Evolutionary conservation across 2,113 vertebrate species (phyloP), one percentile per base, ranked within the genome.

Genomic region (Apteryx mantelli): DNA sequence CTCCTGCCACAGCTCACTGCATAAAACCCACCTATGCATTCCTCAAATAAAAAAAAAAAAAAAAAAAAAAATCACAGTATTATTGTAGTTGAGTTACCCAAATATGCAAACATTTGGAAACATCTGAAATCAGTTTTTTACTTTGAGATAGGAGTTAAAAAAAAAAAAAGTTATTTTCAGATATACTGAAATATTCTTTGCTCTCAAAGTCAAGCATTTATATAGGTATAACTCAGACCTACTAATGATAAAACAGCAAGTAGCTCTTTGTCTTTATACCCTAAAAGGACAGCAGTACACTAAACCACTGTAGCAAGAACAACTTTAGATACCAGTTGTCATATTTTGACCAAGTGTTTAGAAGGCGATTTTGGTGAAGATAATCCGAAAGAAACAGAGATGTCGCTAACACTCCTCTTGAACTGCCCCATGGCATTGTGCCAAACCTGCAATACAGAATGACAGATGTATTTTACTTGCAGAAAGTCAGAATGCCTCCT

Each of bases 11-110:
- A 24, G 19, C n/a, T 42, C 22, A 73, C 52, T 53, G 50, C 38
- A 1, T 52, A 88, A 75, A 46, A 46, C 55, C 52, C 42, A 68
- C 6, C 46, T n/a, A 38, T 18, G 13, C 70, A 28, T 13, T 61
- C 40, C 28, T 71, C 70, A 46, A 21, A 53, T 1, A 7, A 46
- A 86, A 44, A 80, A 58, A 48, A 13, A 46, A 46, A 46, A 13
- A n/a, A n/a, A 46, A 46, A 15, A 6, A 46, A 46, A 46, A 16
- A 46, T 6, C 13, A 46, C 14, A 46, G 44, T 19, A 46, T 13
- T 50, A 6, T 10, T 4, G 61, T 2, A 3, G 61, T 38, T 12
- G 34, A n/a, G 0, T 0, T 42, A 17, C 25, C 16, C 46, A 87
- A 53, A 71, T 6, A 40, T 1, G 8, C 40, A 86, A 75, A 58